These are phyloP conservation scores for Gorsachius magnificus DNA, from an alignment of 2,797 vertebrate species.

Conservation along the genomic window DNA sequence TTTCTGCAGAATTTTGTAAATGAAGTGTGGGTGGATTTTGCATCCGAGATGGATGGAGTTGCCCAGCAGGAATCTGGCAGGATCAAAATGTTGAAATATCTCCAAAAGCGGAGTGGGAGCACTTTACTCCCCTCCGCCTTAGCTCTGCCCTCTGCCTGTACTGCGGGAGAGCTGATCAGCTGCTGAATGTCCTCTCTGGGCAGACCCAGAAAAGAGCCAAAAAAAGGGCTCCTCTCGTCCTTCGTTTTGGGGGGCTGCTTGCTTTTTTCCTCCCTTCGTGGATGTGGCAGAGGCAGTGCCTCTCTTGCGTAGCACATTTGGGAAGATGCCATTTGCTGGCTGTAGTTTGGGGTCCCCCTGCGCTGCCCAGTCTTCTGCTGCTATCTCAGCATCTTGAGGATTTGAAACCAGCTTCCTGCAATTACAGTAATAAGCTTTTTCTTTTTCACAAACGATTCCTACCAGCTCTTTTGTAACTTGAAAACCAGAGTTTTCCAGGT, in stretches of 20 bases:
- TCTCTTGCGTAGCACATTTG: accelerated
- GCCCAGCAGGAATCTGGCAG: neutral
- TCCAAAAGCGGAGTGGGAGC: accelerated
- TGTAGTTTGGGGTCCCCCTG: neutral
- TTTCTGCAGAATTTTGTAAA: neutral
- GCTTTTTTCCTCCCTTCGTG: neutral
- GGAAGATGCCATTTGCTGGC: neutral
- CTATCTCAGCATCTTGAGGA: neutral
- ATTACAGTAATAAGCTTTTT: neutral
- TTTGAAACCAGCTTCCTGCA: neutral
- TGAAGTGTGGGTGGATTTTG: neutral
- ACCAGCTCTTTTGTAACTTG: neutral
- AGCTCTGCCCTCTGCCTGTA: neutral
- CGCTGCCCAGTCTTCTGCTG: neutral
- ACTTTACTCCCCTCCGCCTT: neutral
- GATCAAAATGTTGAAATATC: neutral
- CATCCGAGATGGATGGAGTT: neutral
- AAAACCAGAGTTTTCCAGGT: neutral
- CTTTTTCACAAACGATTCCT: neutral
- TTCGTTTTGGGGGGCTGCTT: neutral
- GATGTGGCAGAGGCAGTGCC: neutral
- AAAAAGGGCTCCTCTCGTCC: neutral
- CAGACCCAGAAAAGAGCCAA: neutral
- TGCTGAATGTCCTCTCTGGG: neutral
- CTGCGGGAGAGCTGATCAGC: neutral